Evolutionary conservation across 2,888 invertebrate species (phyloP).

Genomic region (Catocala sponsa): DNA sequence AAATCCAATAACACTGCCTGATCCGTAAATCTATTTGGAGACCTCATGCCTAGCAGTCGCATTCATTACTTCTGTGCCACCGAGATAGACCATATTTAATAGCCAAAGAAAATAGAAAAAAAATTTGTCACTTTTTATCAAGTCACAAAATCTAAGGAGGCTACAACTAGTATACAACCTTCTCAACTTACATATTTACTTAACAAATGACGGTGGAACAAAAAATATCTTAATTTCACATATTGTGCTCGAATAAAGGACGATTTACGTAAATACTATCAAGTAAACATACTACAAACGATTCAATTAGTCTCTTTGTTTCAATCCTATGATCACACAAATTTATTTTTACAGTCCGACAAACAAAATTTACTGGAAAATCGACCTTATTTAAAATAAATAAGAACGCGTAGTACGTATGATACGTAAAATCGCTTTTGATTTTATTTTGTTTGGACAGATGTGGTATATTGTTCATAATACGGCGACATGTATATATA

Average conservation of each 20-base stretch:
- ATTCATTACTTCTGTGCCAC: too few species aligned
- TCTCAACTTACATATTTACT: conserved; percentile 42
- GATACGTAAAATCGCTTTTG: conserved; percentile 5
- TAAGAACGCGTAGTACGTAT: conserved; percentile 18
- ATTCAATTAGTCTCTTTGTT: conserved; percentile 72
- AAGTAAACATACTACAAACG: conserved; percentile 62
- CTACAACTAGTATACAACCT: conserved; percentile 5
- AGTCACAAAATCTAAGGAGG: too few species aligned
- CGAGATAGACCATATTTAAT: too few species aligned
- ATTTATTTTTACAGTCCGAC: conserved; percentile 9
- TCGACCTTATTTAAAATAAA: conserved; percentile 20
- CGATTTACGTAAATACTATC: conserved; percentile 56
- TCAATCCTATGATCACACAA: conserved; percentile 46
- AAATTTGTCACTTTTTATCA: too few species aligned
- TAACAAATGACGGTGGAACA: conserved; percentile 60
- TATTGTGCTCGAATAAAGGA: conserved; percentile 64
- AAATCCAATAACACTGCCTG: too few species aligned
- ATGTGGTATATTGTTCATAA: conserved; percentile 59
- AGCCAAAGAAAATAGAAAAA: too few species aligned
- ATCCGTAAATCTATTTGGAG: too few species aligned
- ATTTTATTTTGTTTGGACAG: conserved; percentile 62
- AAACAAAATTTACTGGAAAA: conserved; percentile 25
- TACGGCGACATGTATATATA: conserved; percentile 72
- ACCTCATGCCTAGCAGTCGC: too few species aligned
- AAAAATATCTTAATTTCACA: conserved; percentile 67